Conservation (phyloP, 2,113 vertebrate species). For the Alethe castanea region DNA sequence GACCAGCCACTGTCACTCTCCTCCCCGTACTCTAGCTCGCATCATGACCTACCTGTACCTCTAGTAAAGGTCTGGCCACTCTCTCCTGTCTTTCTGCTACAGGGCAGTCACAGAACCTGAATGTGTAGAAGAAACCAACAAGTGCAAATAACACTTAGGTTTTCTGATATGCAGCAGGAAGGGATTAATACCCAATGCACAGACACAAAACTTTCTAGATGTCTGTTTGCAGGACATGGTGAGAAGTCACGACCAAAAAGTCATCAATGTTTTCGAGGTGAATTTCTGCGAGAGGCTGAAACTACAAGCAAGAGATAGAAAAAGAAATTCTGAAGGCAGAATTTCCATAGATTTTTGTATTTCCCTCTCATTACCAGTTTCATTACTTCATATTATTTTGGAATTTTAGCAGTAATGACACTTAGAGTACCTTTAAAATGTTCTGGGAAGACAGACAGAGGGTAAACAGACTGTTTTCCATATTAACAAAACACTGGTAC, state of each 20-base stretch:
- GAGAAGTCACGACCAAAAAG: not conserved
- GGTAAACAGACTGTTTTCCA: conserved; percentile 1
- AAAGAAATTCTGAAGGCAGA: not conserved
- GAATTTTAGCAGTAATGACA: not conserved
- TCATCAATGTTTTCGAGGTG: not conserved
- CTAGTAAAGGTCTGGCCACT: not conserved
- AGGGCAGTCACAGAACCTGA: not conserved
- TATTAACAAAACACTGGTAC: not conserved
- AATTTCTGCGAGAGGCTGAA: not conserved
- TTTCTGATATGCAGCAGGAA: not conserved
- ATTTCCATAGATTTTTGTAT: not conserved
- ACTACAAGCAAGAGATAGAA: not conserved
- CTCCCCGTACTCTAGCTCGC: not conserved
- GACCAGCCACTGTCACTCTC: accelerated
- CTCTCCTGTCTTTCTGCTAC: not conserved
- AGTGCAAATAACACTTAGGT: not conserved
- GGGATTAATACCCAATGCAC: not conserved
- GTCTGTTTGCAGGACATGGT: not conserved
- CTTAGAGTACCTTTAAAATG: not conserved
- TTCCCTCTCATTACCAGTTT: not conserved
- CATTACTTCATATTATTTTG: not conserved
- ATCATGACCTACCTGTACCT: not conserved
- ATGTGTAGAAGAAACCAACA: not conserved
- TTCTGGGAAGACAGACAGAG: not conserved
- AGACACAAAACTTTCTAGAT: not conserved